Base-by-base conservation (phyloP, 2,797 vertebrate species). In the Neosilurus hyrtlii region DNA sequence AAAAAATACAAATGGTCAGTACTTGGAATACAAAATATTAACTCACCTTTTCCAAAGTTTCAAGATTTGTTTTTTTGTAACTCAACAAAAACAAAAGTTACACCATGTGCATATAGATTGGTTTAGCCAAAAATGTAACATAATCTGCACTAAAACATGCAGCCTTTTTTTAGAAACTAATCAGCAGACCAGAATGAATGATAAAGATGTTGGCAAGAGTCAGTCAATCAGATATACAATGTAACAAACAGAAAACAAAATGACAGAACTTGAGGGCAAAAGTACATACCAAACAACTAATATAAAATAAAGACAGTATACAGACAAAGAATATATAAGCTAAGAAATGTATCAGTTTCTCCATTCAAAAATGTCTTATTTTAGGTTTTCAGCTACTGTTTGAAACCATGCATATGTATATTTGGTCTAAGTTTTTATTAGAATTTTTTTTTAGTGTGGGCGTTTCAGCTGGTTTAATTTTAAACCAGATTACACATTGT, bases 381-480 rank as follows among this genome's bases (percentile, higher is more conserved):
- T 71, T 12, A 26, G 0, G 18, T 82, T 9, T 57, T 74, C 10
- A 9, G 77, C 49, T 26, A 18, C 15, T 24, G 6, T 3, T 5
- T 74, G 49, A 77, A 67, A 52, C 52, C 26, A 77, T 68, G 26
- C 11, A 75, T 76, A 75, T 75, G 22, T 57, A 57, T 7, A 10
- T 57, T 63, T 61, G 57, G 9, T 20, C 9, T 79, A 12, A 57
- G 18, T 66, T 37, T 37, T 80, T 37, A 24, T 57, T 22, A 4
- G 1, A 20, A 59, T 75, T 68, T 76, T 9, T 51, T 35, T 9
- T 4, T 72, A 22, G 22, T 82, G 30, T 82, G 15, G 56, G 57
- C 16, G 61, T 72, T 79, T 82, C 22, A 70, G 16, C 66, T 49
- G n/a, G 14, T 51, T 78, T 72, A 35, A 56, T 66, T 72, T 85